phyloP scores from a whole-genome alignment of 2,888 invertebrate species.

The Lapara coniferarum region DNA sequence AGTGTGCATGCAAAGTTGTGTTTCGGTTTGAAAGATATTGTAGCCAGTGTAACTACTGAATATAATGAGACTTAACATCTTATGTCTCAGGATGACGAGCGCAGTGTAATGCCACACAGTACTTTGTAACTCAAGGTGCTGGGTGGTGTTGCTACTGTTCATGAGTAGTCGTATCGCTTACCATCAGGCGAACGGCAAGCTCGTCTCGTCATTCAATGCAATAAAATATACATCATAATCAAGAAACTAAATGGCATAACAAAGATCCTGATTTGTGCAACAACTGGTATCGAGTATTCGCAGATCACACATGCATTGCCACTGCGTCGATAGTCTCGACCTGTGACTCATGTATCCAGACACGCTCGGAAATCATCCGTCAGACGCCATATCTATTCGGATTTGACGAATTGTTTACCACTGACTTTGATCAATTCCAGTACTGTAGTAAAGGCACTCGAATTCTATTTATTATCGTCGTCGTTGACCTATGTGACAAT shows the following conservation, averaged over 20 bases:
- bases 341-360: not conserved
- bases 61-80: too few species aligned
- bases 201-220: too few species aligned
- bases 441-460: not conserved
- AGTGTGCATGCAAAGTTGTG: too few species aligned
- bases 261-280: not conserved
- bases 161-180: too few species aligned
- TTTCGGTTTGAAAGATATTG: too few species aligned
- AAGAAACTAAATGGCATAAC: not conserved
- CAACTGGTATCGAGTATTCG: not conserved
- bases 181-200: too few species aligned
- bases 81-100: too few species aligned
- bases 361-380: conserved; percentile 3
- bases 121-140: too few species aligned
- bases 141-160: too few species aligned
- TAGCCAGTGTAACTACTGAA: too few species aligned
- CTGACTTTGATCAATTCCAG: not conserved
- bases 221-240: too few species aligned
- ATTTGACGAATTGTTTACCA: conserved; percentile 1
- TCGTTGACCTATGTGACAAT: not conserved
- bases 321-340: not conserved
- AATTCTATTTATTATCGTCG: not conserved
- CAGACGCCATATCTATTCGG: not conserved
- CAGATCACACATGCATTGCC: not conserved
- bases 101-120: too few species aligned